Evolutionary conservation across 2,113 vertebrate genomes (phyloP).

Genomic region (Todiramphus chloris): DNA sequence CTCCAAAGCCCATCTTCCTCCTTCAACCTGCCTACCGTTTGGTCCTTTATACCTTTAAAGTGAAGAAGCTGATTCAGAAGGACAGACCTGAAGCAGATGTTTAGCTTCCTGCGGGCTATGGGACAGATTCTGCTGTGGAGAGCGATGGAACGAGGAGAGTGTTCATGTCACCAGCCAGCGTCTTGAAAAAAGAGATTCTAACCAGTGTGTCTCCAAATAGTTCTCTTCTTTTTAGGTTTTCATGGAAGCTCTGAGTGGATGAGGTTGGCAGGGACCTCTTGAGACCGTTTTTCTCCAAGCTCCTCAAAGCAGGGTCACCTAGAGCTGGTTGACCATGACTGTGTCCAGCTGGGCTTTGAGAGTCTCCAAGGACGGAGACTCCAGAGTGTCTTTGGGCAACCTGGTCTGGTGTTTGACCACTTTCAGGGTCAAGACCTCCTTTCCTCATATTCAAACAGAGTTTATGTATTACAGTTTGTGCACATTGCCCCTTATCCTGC

Average conservation of each 20-base stretch:
- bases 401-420: background rate
- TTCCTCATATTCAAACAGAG: background rate
- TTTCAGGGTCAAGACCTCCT: background rate
- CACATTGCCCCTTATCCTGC: background rate
- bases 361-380: background rate
- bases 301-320: background rate
- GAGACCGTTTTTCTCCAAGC: background rate
- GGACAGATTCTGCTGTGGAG: too few relatives aligned
- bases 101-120: too few relatives aligned
- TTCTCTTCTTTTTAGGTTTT: background rate
- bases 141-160: background rate
- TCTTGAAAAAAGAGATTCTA: background rate
- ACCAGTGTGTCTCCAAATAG: fast-evolving
- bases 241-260: background rate
- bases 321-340: background rate
- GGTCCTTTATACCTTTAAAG: background rate
- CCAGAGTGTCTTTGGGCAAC: background rate
- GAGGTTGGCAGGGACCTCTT: background rate
- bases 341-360: background rate
- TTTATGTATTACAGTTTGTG: background rate
- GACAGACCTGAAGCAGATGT: background rate
- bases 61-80: background rate
- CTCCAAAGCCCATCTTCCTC: background rate
- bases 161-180: too few relatives aligned
- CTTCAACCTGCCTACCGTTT: background rate